Percentiles rank a stretch among this genome's conserved stretches.
These are phyloP conservation scores for Mixornis gularis DNA, from an alignment of 2,113 vertebrate genomes.

Conservation along the genomic window DNA sequence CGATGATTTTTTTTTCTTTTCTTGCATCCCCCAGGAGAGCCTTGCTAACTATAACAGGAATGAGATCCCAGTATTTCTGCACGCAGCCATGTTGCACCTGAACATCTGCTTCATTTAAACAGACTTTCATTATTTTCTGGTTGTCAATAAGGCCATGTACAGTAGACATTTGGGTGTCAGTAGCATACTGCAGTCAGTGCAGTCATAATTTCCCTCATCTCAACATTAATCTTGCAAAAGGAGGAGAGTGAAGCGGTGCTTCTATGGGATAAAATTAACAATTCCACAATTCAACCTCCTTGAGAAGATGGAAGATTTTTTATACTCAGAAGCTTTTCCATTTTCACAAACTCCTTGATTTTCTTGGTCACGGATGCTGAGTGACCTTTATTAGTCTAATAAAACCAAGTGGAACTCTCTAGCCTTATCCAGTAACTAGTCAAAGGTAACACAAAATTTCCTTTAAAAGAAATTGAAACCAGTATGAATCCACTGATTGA, in stretches of 20 bases:
- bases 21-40: neutral
- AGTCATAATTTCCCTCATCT: neutral
- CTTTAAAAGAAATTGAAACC: neutral
- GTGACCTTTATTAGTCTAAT: neutral
- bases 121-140: neutral
- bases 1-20: neutral
- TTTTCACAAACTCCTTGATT: neutral
- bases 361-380: neutral
- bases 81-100: neutral
- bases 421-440: neutral
- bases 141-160: neutral
- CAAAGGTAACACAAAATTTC: neutral
- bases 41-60: neutral
- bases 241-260: neutral
- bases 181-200: rapidly evolving
- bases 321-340: neutral
- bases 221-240: neutral
- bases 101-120: neutral
- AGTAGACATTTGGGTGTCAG: neutral
- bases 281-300: neutral
- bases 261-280: neutral
- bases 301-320: neutral
- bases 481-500: neutral
- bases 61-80: neutral
- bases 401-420: neutral